Conservation (phyloP, 2,113 vertebrate species). For the Cottus gobio region DNA sequence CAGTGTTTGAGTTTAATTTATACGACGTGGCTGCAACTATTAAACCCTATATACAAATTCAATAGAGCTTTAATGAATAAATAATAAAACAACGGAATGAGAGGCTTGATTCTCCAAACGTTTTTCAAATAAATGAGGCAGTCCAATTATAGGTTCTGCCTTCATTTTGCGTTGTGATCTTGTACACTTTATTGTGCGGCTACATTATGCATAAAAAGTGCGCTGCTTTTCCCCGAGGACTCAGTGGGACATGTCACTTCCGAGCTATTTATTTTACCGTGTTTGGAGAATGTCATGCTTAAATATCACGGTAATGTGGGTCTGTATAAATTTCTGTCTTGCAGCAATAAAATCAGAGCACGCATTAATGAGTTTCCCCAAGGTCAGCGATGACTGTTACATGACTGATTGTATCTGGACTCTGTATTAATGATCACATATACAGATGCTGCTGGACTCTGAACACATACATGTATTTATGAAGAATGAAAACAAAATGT, state of each 20-base stretch:
- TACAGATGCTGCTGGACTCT: background rate
- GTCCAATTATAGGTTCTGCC: background rate
- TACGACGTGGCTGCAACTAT: background rate
- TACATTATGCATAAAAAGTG: background rate
- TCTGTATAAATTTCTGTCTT: background rate
- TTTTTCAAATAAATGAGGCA: background rate
- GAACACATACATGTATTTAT: background rate
- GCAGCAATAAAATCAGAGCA: slow-evolving; percentile 12
- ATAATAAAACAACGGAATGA: background rate
- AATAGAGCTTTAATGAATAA: background rate
- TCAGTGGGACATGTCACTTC: background rate
- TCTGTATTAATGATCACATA: slow-evolving; percentile 5
- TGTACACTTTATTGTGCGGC: background rate
- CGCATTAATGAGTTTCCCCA: slow-evolving; percentile 13
- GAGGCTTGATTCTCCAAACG: too few relatives aligned
- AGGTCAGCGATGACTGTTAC: background rate
- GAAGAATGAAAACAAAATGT: background rate
- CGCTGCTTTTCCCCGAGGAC: background rate
- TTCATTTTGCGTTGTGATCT: background rate
- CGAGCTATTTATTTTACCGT: slow-evolving; percentile 32
- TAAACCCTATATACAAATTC: background rate
- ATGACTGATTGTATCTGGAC: background rate
- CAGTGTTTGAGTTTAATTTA: too few relatives aligned
- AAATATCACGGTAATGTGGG: slow-evolving; percentile 18
- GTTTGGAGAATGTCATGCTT: slow-evolving; percentile 36